Conservation (phyloP, 2,113 vertebrate species). For the Geococcyx californianus region DNA sequence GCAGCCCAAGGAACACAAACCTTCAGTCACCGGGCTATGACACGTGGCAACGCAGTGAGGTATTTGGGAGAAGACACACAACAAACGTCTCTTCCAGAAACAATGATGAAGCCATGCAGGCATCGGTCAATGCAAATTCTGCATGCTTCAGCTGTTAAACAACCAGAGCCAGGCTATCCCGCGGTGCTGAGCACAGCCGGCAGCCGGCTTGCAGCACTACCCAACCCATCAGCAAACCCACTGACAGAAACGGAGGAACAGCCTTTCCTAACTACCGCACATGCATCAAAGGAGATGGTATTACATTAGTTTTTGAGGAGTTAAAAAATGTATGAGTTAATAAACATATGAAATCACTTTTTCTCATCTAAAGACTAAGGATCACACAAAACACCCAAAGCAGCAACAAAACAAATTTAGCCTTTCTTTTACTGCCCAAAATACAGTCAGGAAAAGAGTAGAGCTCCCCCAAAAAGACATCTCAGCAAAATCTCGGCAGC, state of each 20-base stretch:
- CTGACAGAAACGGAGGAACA: not conserved
- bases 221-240: not conserved
- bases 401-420: not conserved
- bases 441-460: not conserved
- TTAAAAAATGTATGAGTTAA: no score
- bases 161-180: not conserved
- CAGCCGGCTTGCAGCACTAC: fast-evolving
- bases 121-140: fast-evolving
- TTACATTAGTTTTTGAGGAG: not conserved
- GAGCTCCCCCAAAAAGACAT: not conserved
- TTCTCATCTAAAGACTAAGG: not conserved
- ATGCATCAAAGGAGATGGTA: fast-evolving
- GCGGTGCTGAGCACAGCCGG: not conserved
- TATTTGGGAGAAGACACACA: not conserved
- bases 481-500: not conserved
- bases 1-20: not conserved
- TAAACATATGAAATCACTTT: not conserved
- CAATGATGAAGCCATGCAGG: fast-evolving
- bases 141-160: not conserved
- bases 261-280: not conserved
- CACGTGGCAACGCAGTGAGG: not conserved
- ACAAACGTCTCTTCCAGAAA: not conserved
- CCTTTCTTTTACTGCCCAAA: not conserved
- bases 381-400: not conserved
- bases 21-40: not conserved